A percentile compares a stretch with the other conserved stretches of the same genome.
phyloP scores from a whole-genome alignment of 1,140 invertebrate species.

The Nylanderia fulva region DNA sequence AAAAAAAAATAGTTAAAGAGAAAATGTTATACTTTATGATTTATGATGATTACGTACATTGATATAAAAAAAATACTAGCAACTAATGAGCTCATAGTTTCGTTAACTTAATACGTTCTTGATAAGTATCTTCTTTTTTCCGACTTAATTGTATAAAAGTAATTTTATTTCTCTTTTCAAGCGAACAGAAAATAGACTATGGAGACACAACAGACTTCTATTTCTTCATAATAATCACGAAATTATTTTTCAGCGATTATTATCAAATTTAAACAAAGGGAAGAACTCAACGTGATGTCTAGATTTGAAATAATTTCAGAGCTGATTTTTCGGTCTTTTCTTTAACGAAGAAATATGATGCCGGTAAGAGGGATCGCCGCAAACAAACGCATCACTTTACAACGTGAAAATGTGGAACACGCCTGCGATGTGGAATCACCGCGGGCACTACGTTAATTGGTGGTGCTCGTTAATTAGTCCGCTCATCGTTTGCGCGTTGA shows the following conservation, averaged over 20 bases:
- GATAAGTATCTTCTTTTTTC: background rate
- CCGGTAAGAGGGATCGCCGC: background rate
- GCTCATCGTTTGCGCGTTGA: conserved; percentile 50
- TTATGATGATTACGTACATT: background rate
- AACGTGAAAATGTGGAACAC: conserved; percentile 45
- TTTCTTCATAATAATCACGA: background rate
- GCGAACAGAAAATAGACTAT: background rate
- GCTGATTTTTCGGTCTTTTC: background rate
- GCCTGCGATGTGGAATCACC: conserved; percentile 13
- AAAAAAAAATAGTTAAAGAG: background rate
- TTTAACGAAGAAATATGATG: conserved; percentile 11
- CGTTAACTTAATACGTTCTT: background rate
- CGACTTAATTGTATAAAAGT: background rate
- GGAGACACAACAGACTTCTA: background rate
- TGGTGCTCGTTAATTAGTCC: conserved; percentile 58
- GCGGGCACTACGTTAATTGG: conserved; percentile 45
- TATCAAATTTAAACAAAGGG: conserved; percentile 35
- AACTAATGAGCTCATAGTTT: conserved; percentile 1
- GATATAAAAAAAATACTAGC: background rate
- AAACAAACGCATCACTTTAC: conserved; percentile 18
- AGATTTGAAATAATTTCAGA: background rate
- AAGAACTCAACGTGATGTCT: conserved; percentile 1
- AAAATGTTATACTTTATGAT: background rate
- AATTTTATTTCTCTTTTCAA: background rate
- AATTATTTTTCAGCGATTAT: background rate